phyloP scores from a whole-genome alignment of 2,888 invertebrate genomes.

The Rapana venosa region DNA sequence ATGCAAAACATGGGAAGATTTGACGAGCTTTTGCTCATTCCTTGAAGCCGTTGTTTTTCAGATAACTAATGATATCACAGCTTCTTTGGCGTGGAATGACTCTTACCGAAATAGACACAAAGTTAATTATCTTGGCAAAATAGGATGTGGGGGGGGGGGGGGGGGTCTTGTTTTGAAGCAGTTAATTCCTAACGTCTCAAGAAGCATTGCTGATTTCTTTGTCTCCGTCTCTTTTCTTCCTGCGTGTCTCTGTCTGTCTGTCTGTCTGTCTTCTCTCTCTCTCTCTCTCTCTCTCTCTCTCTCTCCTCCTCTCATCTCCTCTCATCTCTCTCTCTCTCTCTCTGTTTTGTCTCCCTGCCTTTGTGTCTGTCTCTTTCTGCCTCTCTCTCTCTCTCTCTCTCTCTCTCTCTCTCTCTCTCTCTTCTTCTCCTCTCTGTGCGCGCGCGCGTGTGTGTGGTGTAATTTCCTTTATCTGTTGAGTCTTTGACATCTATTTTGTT shows the following conservation, averaged over 20 bases:
- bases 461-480: neutral
- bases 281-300: constrained; percentile 12
- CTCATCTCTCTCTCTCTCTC: neutral
- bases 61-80: too few relatives aligned
- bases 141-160: too few relatives aligned
- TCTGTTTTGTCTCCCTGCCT: neutral
- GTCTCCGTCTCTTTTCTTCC: neutral
- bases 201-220: neutral
- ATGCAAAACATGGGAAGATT: neutral
- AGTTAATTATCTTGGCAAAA: too few relatives aligned
- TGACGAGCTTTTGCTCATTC: neutral
- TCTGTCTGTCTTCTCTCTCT: too few relatives aligned
- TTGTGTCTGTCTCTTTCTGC: too few relatives aligned
- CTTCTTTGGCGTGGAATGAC: too few relatives aligned
- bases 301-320: neutral
- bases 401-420: neutral
- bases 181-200: too few relatives aligned
- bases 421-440: neutral
- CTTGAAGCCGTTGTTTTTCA: neutral
- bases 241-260: too few relatives aligned
- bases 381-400: neutral
- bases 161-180: too few relatives aligned
- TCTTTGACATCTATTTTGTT: neutral
- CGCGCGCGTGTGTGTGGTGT: neutral
- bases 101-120: too few relatives aligned